Evolutionary conservation across 2,888 invertebrate species (phyloP).

Genomic region (Apotomis betuletana): DNA sequence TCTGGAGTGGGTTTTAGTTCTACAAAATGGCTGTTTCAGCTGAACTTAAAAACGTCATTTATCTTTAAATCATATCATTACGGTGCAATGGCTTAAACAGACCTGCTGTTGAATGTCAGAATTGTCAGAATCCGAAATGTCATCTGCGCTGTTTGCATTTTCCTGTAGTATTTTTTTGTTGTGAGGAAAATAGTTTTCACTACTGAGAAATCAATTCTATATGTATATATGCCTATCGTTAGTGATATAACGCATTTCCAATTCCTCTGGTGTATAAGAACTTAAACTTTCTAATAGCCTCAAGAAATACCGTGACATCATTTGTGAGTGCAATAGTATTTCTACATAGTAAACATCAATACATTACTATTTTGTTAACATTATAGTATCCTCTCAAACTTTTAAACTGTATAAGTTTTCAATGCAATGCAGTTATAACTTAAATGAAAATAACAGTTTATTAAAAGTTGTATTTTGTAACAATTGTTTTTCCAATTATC

Average conservation of each 20-base stretch:
- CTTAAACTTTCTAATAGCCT: slow-evolving; percentile 36
- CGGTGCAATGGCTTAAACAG: slow-evolving; percentile 7
- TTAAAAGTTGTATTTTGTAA: neutral
- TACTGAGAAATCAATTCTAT: neutral
- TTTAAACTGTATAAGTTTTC: neutral
- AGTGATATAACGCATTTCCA: slow-evolving; percentile 6
- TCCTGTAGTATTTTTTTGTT: slow-evolving; percentile 31
- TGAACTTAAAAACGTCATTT: neutral
- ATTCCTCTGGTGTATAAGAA: slow-evolving; percentile 9
- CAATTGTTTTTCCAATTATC: too few species aligned
- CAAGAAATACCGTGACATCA: slow-evolving; percentile 40
- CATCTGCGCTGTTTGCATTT: slow-evolving; percentile 37
- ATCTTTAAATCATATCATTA: neutral
- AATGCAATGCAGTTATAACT: neutral
- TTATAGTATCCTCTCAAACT: slow-evolving; percentile 5
- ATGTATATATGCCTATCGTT: neutral
- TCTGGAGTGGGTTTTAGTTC: too few species aligned
- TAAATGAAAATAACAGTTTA: neutral
- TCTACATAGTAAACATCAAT: slow-evolving; percentile 31
- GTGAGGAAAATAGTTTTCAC: slow-evolving; percentile 18
- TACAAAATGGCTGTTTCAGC: neutral
- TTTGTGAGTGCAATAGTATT: slow-evolving; percentile 37
- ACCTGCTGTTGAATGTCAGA: slow-evolving; percentile 24
- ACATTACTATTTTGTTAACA: neutral
- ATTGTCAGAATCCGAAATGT: slow-evolving; percentile 7